These are phyloP conservation scores for Oryzias celebensis DNA, from an alignment of 2,113 vertebrate genomes.

Conservation along the genomic window DNA sequence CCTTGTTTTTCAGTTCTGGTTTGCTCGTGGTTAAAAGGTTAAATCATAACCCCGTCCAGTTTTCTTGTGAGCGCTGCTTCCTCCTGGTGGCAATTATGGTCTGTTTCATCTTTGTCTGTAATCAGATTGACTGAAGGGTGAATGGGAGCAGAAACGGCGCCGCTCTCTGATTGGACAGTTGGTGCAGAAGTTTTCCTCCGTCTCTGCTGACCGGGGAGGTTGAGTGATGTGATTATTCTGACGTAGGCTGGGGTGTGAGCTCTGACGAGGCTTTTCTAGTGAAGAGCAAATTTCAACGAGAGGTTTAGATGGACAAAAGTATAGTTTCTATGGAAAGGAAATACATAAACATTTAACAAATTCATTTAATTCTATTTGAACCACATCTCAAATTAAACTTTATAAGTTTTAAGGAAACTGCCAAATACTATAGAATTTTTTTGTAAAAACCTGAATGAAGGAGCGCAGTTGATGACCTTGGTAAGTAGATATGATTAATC, in stretches of 20 bases:
- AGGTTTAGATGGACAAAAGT: constrained; percentile 1
- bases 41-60: background rate
- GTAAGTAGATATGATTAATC: too few species aligned
- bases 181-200: constrained; percentile 43
- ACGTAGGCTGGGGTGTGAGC: constrained; percentile 39
- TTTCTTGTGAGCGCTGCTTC: too few species aligned
- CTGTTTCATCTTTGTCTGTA: constrained; percentile 4
- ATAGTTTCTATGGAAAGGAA: too few species aligned
- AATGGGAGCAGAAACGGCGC: constrained; percentile 4
- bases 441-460: too few species aligned
- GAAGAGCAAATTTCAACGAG: constrained; percentile 17
- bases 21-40: background rate
- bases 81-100: background rate
- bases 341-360: too few species aligned
- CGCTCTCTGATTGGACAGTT: constrained; percentile 44
- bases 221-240: constrained; percentile 60
- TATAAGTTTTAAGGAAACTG: too few species aligned
- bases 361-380: too few species aligned
- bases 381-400: too few species aligned
- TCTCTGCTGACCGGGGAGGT: constrained; percentile 52
- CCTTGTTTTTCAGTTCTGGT: constrained; percentile 9
- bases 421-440: too few species aligned
- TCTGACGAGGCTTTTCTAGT: constrained; percentile 40
- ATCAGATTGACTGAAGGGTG: constrained; percentile 17
- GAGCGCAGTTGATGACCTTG: too few species aligned